A percentile compares a stretch with the other conserved stretches of the same genome.
phyloP scores from a whole-genome alignment of 2,888 invertebrate genomes.

The Daptonema setosum region DNA sequence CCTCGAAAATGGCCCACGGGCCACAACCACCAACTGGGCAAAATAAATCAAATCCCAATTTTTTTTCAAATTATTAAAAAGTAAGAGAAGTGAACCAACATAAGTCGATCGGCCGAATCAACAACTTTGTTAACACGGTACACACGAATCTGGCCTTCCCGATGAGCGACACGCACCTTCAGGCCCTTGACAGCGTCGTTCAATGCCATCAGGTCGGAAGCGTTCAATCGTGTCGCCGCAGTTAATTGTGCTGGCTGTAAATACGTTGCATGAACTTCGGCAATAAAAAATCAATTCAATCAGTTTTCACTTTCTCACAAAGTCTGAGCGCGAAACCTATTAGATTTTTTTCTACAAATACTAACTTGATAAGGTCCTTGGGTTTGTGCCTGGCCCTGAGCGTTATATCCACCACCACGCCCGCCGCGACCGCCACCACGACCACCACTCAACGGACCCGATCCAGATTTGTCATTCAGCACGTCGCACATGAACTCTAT shows the following conservation, averaged over 20 bases:
- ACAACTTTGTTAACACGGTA: constrained; percentile 19
- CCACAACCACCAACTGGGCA: no score
- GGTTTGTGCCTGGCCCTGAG: not conserved
- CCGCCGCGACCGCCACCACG: not conserved
- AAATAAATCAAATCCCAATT: not conserved
- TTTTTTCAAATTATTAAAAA: not conserved
- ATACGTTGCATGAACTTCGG: no score
- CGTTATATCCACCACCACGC: not conserved
- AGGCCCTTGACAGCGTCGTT: constrained; percentile 17
- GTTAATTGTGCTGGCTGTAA: constrained; percentile 11
- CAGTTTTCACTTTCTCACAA: no score
- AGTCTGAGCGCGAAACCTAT: not conserved
- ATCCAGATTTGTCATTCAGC: constrained; percentile 8
- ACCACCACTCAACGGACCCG: not conserved
- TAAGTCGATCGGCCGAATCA: constrained; percentile 16
- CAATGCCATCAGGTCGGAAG: constrained; percentile 13
- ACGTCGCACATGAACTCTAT: constrained; percentile 22
- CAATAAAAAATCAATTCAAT: no score
- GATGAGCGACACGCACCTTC: constrained; percentile 16
- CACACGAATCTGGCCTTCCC: constrained; percentile 16
- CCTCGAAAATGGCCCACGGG: no score
- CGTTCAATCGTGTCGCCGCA: constrained; percentile 12
- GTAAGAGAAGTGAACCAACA: not conserved
- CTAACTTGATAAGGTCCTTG: not conserved
- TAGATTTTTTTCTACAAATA: no score